Percentiles rank a stretch among this genome's conserved stretches.
Evolutionary conservation across 1,140 invertebrate species (phyloP).

Genomic region (Aphelenchoides besseyi): DNA sequence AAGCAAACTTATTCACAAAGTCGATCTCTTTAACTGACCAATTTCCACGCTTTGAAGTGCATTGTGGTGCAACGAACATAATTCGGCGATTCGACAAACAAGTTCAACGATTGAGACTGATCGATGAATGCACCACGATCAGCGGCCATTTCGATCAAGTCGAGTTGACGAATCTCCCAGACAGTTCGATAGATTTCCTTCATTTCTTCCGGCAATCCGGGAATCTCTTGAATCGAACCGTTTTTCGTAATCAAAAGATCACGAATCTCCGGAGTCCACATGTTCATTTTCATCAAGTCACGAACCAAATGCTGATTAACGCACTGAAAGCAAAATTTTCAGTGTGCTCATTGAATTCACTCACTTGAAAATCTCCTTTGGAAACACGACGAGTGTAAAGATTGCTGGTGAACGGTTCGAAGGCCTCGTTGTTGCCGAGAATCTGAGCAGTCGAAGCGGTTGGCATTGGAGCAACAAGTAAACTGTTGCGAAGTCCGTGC

Average conservation of each 20-base stretch:
- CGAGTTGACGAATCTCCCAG: conserved; percentile 93
- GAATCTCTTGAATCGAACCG: conserved; percentile 87
- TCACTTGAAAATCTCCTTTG: conserved; percentile 77
- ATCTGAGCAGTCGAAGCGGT: conserved; percentile 97
- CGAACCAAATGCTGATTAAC: conserved; percentile 91
- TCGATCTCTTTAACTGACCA: conserved; percentile 65
- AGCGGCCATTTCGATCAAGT: conserved; percentile 83
- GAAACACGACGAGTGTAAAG: conserved; percentile 87
- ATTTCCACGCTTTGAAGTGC: conserved; percentile 95
- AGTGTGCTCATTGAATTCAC: not conserved
- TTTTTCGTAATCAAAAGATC: conserved; percentile 84
- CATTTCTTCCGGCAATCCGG: conserved; percentile 79
- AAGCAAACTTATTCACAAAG: not conserved
- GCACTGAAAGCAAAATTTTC: conserved; percentile 68
- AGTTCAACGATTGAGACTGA: conserved; percentile 92
- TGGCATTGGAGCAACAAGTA: conserved; percentile 92
- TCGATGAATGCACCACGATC: conserved; percentile 95
- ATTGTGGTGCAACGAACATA: conserved; percentile 90
- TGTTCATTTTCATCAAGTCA: conserved; percentile 80
- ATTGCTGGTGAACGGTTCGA: conserved; percentile 95
- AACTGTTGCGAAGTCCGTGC: conserved; percentile 85
- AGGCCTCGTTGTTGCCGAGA: conserved; percentile 92
- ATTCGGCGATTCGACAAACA: conserved; percentile 87
- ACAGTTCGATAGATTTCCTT: conserved; percentile 91
- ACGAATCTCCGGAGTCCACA: conserved; percentile 93